Conservation (phyloP, 2,113 vertebrate species). For the Labeo catla region DNA sequence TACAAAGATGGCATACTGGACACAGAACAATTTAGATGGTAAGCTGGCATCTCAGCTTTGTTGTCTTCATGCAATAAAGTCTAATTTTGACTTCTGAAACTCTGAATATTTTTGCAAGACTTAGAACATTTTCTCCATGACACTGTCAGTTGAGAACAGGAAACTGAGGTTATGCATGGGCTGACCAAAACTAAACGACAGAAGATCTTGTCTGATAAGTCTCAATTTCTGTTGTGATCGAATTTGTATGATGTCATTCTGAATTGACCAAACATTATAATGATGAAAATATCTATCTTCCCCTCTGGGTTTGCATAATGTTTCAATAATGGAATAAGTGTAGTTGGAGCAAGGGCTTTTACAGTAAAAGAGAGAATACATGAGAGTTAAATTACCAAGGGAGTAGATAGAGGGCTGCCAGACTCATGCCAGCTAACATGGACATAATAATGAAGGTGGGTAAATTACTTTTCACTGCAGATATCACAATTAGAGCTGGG, state of each 20-base stretch:
- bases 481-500: constrained; percentile 63
- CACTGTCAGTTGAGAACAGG: too few species aligned
- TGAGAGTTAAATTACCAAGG: constrained; percentile 66
- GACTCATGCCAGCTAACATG: constrained; percentile 65
- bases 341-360: not conserved
- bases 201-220: not conserved
- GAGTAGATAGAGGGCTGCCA: constrained; percentile 66
- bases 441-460: constrained; percentile 56
- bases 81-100: too few species aligned
- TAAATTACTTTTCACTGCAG: constrained; percentile 58
- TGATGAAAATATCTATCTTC: too few species aligned
- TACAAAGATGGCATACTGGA: too few species aligned
- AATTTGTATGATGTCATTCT: not conserved
- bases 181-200: not conserved
- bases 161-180: too few species aligned
- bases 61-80: too few species aligned
- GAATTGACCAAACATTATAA: not conserved
- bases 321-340: not conserved
- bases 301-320: not conserved
- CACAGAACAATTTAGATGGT: too few species aligned
- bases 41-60: too few species aligned
- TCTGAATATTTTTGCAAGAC: too few species aligned
- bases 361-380: not conserved
- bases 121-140: too few species aligned
- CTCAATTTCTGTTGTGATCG: too few species aligned